Evolutionary conservation across 2,888 invertebrate species (phyloP).

Genomic region (Terebella lapidaria): DNA sequence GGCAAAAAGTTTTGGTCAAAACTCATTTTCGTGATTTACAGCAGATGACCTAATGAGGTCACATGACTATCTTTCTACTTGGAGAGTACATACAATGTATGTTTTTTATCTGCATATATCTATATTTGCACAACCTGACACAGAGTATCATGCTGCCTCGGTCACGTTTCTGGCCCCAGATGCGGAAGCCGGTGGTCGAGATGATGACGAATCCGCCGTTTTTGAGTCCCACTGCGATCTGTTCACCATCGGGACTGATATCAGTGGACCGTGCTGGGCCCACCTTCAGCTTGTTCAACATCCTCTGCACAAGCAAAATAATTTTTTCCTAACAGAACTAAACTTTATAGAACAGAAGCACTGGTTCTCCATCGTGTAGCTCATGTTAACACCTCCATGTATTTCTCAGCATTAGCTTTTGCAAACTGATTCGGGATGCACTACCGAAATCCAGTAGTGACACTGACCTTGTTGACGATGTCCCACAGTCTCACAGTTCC

Average conservation of each 20-base stretch:
- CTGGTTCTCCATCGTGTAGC: too few species aligned
- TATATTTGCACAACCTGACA: slow-evolving; percentile 12
- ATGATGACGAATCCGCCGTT: slow-evolving; percentile 50
- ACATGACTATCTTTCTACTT: too few species aligned
- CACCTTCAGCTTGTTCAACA: slow-evolving; percentile 38
- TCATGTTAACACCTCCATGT: too few species aligned
- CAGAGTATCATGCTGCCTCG: slow-evolving; percentile 33
- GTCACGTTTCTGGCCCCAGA: slow-evolving; percentile 46
- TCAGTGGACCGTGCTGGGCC: slow-evolving; percentile 39
- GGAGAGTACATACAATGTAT: too few species aligned
- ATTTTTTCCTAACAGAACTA: not conserved
- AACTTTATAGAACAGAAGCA: too few species aligned
- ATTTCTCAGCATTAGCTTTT: too few species aligned
- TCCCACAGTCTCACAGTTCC: slow-evolving; percentile 50
- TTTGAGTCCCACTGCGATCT: slow-evolving; percentile 49
- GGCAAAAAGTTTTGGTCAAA: slow-evolving; percentile 4
- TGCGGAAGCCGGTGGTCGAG: slow-evolving; percentile 36
- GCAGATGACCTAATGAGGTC: too few species aligned
- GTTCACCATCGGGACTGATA: slow-evolving; percentile 47
- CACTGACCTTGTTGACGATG: slow-evolving; percentile 38
- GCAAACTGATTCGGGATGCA: too few species aligned
- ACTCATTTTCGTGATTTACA: too few species aligned
- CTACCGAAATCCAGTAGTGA: too few species aligned
- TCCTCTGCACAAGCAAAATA: slow-evolving; percentile 29
- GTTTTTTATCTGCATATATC: too few species aligned